Conservation (phyloP, 2,888 invertebrate species). For the Phyto melanocephala region DNA sequence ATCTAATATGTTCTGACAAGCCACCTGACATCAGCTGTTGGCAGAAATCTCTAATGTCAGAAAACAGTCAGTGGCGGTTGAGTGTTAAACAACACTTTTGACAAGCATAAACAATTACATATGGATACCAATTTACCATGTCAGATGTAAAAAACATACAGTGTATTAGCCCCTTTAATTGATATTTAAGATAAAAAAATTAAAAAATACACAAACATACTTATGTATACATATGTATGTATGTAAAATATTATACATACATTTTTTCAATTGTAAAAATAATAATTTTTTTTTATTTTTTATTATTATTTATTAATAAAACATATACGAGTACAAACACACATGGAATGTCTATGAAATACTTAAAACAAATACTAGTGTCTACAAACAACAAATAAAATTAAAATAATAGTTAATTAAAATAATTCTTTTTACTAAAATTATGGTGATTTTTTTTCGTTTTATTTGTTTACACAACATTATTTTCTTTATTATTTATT, state of each 20-base stretch:
- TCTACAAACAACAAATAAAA: conserved; percentile 11
- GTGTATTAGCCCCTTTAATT: no score
- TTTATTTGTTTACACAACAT: neutral
- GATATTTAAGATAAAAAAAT: neutral
- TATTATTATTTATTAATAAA: conserved; percentile 36
- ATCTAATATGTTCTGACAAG: no score
- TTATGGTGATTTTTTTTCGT: neutral
- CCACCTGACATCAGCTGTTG: no score
- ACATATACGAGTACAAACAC: conserved; percentile 33
- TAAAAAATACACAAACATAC: neutral
- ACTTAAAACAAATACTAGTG: conserved; percentile 26
- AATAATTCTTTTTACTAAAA: neutral
- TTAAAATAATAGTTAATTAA: conserved; percentile 14
- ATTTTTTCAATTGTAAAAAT: conserved; percentile 11
- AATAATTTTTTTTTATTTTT: conserved; percentile 13
- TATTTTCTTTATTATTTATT: conserved; percentile 12
- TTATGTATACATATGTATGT: neutral
- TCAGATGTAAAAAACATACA: no score
- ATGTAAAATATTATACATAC: neutral
- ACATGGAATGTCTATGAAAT: conserved; percentile 22
- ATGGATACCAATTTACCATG: no score
- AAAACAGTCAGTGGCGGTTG: no score
- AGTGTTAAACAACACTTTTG: no score
- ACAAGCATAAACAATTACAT: no score
- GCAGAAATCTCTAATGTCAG: no score